Base-by-base conservation (phyloP, 2,888 invertebrate species). In the Rhyacophila evoluta region DNA sequence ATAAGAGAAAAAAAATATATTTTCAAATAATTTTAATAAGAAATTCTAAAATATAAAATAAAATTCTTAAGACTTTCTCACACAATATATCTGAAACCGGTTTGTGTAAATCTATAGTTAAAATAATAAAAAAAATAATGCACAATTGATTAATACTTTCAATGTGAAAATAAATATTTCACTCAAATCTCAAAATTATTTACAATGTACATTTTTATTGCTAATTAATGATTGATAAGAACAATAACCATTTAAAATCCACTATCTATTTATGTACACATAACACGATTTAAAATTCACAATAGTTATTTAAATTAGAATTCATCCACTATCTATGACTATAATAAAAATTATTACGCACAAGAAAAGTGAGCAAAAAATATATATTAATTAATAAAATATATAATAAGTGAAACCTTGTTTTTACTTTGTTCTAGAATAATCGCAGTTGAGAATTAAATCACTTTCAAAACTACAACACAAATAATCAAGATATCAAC, bases 251-350 rank as follows among this genome's bases (percentile, higher is more conserved):
- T 55, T 19, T 41, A 69, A 29, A 69, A 69, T 69, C 69, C 69
- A 69, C 69, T 69, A 69, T 69, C 69, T 69, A 69, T 12, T 28
- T 69, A 69, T 69, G 28, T 69, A 69, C 69, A 69, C 2, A 41
- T 12, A 69, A 69, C 55, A 55, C 25, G 55, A 55, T 29, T 69
- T n/a, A 10, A 69, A 69, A 33, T 69, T 29, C 69, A 69, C 29
- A 69, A 28, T 68, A 28, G 19, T 69, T 28, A 28, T 12, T 69
- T 29, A 29, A 27, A 39, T n/a, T 39, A 15, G 12, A 15, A 41
- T 41, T 5, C 10, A 55, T 25, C 55, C 10, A 55, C 25, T 55
- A 55, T 25, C 55, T 55, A 55, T 19, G 55, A 55, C 55, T 55
- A 55, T 25, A 55, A 55, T 55, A 55, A 15, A 55, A 55, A 55